Conservation (phyloP, 2,113 vertebrate genomes). For the Litocranius walleri region DNA sequence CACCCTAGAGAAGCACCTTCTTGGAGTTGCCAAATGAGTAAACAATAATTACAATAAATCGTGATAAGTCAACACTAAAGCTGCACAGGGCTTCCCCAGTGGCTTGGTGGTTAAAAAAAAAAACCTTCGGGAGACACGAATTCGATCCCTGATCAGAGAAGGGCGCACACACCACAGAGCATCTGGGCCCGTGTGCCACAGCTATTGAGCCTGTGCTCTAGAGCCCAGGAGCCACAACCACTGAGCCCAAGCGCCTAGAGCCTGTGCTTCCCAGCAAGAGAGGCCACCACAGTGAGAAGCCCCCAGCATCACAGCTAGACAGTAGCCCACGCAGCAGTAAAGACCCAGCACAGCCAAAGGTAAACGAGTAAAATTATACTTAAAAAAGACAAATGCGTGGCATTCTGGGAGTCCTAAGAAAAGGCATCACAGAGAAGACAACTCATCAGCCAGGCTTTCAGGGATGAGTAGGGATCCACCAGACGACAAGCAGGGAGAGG, state of each 20-base stretch:
- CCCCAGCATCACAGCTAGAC: background rate
- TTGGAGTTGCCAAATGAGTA: background rate
- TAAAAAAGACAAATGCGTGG: background rate
- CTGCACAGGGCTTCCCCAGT: background rate
- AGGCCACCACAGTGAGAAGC: background rate
- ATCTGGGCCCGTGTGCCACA: background rate
- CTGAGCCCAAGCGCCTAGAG: rapidly evolving
- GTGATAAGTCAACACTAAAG: background rate
- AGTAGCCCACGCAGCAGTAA: rapidly evolving
- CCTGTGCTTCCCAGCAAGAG: background rate
- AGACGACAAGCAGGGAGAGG: background rate
- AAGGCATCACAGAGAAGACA: background rate
- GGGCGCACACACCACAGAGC: background rate
- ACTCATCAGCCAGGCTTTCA: background rate
- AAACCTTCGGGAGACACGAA: background rate
- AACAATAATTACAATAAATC: background rate
- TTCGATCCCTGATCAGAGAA: background rate
- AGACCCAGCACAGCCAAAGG: background rate
- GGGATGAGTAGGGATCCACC: background rate
- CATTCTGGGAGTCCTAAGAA: background rate
- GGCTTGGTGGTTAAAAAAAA: background rate
- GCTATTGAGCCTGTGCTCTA: background rate
- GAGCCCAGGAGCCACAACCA: background rate
- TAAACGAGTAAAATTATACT: background rate
- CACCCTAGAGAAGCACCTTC: background rate